Conservation (phyloP, 2,888 invertebrate species). For the Mythimna loreyi region DNA sequence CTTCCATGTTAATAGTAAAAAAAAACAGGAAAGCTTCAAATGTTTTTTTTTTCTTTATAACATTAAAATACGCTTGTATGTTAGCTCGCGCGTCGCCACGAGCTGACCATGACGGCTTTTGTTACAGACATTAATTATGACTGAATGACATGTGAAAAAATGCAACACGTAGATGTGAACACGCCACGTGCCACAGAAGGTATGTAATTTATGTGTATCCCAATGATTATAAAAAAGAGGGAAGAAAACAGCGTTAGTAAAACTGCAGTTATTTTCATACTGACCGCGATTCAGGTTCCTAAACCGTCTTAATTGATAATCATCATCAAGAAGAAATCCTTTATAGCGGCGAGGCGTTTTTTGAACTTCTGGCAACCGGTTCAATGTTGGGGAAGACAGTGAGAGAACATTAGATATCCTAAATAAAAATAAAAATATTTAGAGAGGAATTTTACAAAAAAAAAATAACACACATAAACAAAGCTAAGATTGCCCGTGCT, state of each 20-base stretch:
- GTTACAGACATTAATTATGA: slow-evolving; percentile 26
- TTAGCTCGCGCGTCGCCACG: neutral
- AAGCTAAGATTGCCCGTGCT: neutral
- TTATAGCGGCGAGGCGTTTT: slow-evolving; percentile 68
- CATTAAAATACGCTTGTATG: neutral
- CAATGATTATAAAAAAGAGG: neutral
- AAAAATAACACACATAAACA: neutral
- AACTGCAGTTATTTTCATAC: slow-evolving; percentile 46
- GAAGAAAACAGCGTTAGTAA: neutral
- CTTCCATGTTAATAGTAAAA: no score
- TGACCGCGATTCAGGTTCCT: slow-evolving; percentile 75
- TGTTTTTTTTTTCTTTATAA: neutral
- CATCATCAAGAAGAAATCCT: slow-evolving; percentile 69
- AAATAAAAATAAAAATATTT: slow-evolving; percentile 18
- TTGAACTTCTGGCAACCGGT: slow-evolving; percentile 51
- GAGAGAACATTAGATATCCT: slow-evolving; percentile 75
- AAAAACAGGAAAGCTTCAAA: no score
- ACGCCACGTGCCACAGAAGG: slow-evolving; percentile 28
- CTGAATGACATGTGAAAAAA: slow-evolving; percentile 34
- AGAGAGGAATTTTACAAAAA: neutral
- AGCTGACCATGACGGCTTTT: slow-evolving; percentile 4
- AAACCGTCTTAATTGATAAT: slow-evolving; percentile 62
- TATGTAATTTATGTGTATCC: slow-evolving; percentile 6
- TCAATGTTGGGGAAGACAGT: slow-evolving; percentile 56
- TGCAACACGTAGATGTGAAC: slow-evolving; percentile 19